phyloP scores from a whole-genome alignment of 2,888 invertebrate species.

The Calliopum simillimum region DNA sequence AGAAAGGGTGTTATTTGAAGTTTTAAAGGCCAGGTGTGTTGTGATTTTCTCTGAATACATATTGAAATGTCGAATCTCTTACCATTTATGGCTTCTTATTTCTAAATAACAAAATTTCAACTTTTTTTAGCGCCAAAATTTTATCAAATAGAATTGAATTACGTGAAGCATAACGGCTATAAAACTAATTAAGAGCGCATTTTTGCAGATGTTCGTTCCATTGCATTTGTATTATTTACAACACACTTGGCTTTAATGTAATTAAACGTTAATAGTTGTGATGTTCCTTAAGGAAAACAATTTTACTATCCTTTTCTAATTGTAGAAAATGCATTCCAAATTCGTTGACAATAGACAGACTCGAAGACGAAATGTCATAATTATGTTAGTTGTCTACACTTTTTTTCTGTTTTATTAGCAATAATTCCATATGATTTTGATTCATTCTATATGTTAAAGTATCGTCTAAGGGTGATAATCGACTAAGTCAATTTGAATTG shows the following conservation, averaged over 20 bases:
- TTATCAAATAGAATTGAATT: too few species aligned
- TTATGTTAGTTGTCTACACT: neutral
- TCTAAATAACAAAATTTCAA: too few species aligned
- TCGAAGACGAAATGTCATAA: slow-evolving; percentile 1
- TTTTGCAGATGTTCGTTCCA: slow-evolving; percentile 12
- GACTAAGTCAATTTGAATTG: neutral
- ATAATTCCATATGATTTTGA: neutral
- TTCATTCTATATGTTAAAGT: slow-evolving; percentile 11
- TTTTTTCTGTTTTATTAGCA: neutral
- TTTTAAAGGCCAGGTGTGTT: slow-evolving; percentile 21
- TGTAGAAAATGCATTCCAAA: too few species aligned
- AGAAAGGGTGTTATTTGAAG: neutral
- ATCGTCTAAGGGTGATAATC: slow-evolving; percentile 9
- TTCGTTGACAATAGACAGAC: slow-evolving; percentile 1
- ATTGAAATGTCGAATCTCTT: neutral
- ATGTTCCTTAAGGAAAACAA: neutral
- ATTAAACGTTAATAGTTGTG: neutral
- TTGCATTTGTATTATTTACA: neutral
- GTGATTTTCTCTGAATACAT: neutral
- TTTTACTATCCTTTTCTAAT: too few species aligned
- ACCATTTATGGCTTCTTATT: too few species aligned
- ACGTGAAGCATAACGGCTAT: neutral
- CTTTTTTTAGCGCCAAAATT: too few species aligned
- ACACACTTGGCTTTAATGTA: neutral
- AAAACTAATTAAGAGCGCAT: slow-evolving; percentile 14